Evolutionary conservation across 2,113 vertebrate species (phyloP), one percentile per base, ranked within the genome.

Genomic region (Stercorarius parasiticus): DNA sequence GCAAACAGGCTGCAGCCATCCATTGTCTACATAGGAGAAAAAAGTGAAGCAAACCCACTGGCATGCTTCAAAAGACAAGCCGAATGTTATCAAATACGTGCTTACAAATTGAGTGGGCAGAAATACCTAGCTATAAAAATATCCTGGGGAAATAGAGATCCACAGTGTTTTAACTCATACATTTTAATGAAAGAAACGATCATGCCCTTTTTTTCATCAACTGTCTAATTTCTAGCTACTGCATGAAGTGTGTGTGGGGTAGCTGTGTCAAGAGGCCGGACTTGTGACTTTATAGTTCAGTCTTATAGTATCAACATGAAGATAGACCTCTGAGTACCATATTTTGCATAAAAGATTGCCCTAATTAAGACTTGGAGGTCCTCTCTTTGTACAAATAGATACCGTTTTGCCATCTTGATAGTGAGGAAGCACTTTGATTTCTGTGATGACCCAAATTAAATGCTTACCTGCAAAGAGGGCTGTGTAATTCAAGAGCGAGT

Each of bases 131-230:
- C 27, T 50, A 32, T 82, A 23, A 80, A 10, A 82, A 40, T 72
- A 59, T 11, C 32, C 40, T 13, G 13, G 26, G 66, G 32, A 78
- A 78, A 40, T n/a, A n/a, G 26, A 83, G 55, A 29, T 71, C 14
- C 47, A 15, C 38, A 4, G 21, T 27, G 40, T 81, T 96, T 95
- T 73, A 23, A 47, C 29, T 93, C 38, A 40, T 5, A 40, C 1
- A 0, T 80, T 97, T 90, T 83, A 80, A 53, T 29, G 20, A 55
- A 88, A 58, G 7, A 67, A 82, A 40, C 11, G 7, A 17, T 61
- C 0, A 0, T 59, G 23, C 19, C n/a, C 13, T 65, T 70, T 71
- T 71, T 71, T 70, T 26, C 6, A 52, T 67, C 6, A 42, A 1
- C 29, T 15, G 2, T 66, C 19, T 50, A 32, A 45, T 53, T 70